Conservation (phyloP, 2,113 vertebrate species). For the Salvator merianae region DNA sequence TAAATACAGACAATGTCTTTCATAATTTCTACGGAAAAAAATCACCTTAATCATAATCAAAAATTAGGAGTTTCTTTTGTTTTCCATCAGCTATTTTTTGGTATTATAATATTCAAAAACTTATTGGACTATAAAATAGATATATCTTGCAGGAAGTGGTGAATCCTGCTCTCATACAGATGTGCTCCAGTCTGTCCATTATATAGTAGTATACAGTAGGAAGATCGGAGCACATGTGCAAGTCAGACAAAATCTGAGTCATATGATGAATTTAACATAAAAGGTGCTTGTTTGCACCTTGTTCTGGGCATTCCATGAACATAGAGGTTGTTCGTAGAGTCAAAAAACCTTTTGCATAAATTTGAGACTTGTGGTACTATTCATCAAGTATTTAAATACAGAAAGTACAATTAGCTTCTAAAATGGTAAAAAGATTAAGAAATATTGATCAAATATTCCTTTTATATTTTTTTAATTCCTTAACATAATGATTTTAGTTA, state of each 20-base stretch:
- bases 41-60: too few relatives aligned
- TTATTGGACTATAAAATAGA: too few relatives aligned
- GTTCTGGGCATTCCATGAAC: not conserved
- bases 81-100: too few relatives aligned
- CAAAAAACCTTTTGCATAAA: not conserved
- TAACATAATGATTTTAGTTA: too few relatives aligned
- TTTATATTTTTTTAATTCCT: not conserved
- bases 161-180: too few relatives aligned
- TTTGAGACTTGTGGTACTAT: not conserved
- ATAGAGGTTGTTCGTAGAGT: not conserved
- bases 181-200: too few relatives aligned
- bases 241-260: not conserved
- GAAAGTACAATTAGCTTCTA: not conserved
- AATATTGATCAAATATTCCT: not conserved
- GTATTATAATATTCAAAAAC: too few relatives aligned
- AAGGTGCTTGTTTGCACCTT: not conserved
- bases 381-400: not conserved
- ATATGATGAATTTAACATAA: not conserved
- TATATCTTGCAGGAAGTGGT: too few relatives aligned
- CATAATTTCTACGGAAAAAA: too few relatives aligned
- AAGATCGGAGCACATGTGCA: not conserved
- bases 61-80: too few relatives aligned
- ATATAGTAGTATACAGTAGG: too few relatives aligned
- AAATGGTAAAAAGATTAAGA: not conserved
- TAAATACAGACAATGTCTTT: too few relatives aligned